phyloP scores from a whole-genome alignment of 2,113 vertebrate genomes.

The Saguinus imperator region DNA sequence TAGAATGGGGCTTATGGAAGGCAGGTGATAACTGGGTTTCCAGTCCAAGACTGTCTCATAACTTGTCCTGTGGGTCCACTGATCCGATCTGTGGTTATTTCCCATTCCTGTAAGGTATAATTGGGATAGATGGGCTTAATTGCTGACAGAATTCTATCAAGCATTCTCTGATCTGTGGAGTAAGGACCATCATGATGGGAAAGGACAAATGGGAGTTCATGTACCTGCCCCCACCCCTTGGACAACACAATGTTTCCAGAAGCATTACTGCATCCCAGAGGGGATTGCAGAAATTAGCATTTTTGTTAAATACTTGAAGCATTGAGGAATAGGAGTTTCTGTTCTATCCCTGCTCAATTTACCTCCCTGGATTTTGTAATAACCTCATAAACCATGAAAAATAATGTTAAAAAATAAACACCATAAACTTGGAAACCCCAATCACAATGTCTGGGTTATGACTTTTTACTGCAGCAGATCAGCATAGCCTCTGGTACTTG shows the following conservation, averaged over 20 bases:
- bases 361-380: background rate
- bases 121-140: background rate
- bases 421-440: background rate
- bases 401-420: fast-evolving
- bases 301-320: background rate
- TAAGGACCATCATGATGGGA: background rate
- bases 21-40: background rate
- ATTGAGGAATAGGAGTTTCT: background rate
- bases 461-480: background rate
- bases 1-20: background rate
- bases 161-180: background rate
- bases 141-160: background rate
- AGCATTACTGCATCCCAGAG: background rate
- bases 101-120: background rate
- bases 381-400: background rate
- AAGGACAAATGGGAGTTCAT: background rate
- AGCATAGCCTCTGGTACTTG: background rate
- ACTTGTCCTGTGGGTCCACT: background rate
- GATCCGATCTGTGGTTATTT: background rate
- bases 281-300: background rate
- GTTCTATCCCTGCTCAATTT: background rate
- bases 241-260: background rate
- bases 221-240: background rate
- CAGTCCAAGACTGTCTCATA: background rate
- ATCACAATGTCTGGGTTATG: background rate